These are phyloP conservation scores for Varanus salvator DNA, from an alignment of 2,113 vertebrate genomes.

Conservation along the genomic window DNA sequence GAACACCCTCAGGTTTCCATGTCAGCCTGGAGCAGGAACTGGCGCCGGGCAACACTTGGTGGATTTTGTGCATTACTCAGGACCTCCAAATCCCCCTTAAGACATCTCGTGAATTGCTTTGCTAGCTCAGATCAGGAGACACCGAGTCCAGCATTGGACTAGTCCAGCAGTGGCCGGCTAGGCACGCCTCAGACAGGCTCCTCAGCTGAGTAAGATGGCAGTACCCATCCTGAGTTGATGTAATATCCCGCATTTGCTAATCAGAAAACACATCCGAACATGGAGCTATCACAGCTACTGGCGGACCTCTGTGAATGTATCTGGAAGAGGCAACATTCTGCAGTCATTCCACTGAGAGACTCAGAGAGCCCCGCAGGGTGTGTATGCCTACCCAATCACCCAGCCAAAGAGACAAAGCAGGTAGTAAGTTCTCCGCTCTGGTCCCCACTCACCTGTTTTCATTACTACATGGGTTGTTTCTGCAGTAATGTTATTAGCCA, in stretches of 20 bases:
- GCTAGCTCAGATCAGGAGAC: not conserved
- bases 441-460: slow-evolving; percentile 85
- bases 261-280: not conserved
- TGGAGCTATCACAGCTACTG: not conserved
- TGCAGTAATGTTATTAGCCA: slow-evolving; percentile 79
- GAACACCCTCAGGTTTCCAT: not conserved
- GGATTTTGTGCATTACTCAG: not conserved
- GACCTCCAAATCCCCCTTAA: not conserved
- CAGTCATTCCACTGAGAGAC: not conserved
- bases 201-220: not conserved
- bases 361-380: not conserved
- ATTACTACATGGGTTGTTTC: slow-evolving; percentile 93
- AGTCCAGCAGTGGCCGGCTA: not conserved
- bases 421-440: not conserved
- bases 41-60: no score
- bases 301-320: not conserved
- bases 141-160: not conserved
- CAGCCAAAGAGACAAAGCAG: rapidly evolving
- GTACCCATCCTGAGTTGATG: not conserved
- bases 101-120: not conserved
- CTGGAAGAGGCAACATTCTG: not conserved
- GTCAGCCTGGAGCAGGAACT: not conserved
- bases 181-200: not conserved
- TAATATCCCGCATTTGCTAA: not conserved
- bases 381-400: not conserved